Percentiles rank a stretch among this genome's conserved stretches.
These are phyloP conservation scores for Drosophila insularis DNA, from an alignment of 1,140 invertebrate genomes.

Conservation along the genomic window DNA sequence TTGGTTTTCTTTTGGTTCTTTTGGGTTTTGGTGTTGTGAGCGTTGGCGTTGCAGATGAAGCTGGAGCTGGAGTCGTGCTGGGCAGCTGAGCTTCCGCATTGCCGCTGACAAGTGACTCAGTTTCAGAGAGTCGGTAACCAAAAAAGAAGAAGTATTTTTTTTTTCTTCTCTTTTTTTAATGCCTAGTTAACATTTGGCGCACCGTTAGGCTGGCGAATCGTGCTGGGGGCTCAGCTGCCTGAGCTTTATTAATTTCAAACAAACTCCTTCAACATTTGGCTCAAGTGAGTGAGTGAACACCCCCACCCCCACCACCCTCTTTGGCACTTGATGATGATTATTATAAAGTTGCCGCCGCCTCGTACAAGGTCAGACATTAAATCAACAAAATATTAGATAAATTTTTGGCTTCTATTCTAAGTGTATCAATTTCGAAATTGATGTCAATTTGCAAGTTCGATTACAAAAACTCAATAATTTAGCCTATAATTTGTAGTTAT, in stretches of 20 bases:
- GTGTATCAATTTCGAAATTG: too few relatives aligned
- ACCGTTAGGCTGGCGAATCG: slow-evolving; percentile 74
- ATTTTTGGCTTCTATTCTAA: too few relatives aligned
- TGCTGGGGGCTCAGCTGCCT: slow-evolving; percentile 37
- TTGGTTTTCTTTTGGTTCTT: neutral
- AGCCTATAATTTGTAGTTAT: slow-evolving; percentile 12
- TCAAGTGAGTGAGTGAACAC: slow-evolving; percentile 44
- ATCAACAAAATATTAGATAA: too few relatives aligned
- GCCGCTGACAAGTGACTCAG: slow-evolving; percentile 70
- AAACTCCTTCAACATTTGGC: slow-evolving; percentile 36
- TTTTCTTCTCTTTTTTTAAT: slow-evolving; percentile 7
- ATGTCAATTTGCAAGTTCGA: slow-evolving; percentile 14
- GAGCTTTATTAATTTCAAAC: slow-evolving; percentile 68
- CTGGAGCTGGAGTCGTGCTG: slow-evolving; percentile 57
- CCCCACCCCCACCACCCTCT: too few relatives aligned
- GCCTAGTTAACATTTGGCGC: slow-evolving; percentile 59
- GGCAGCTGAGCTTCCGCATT: slow-evolving; percentile 66
- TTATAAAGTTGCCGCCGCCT: slow-evolving; percentile 47
- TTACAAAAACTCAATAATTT: slow-evolving; percentile 22
- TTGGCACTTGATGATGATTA: slow-evolving; percentile 29
- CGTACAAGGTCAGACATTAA: slow-evolving; percentile 26
- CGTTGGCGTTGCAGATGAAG: slow-evolving; percentile 15
- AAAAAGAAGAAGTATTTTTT: slow-evolving; percentile 10
- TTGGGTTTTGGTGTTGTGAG: slow-evolving; percentile 31
- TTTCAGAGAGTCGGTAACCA: slow-evolving; percentile 24